Base-by-base conservation (phyloP, 2,888 invertebrate genomes). In the Orthosia cruda region DNA sequence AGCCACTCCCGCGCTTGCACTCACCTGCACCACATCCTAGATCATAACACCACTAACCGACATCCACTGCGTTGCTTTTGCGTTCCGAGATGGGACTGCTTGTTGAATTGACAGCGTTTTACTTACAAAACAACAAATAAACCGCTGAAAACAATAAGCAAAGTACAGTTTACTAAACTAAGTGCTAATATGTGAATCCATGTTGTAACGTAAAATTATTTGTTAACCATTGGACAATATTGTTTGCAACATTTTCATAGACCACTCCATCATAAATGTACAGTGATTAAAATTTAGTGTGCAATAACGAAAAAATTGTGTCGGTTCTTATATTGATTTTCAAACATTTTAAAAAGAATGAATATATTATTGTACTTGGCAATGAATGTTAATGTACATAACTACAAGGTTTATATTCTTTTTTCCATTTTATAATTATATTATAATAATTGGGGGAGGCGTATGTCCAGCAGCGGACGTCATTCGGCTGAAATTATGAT, bases 1-100 rank as follows among this genome's bases (percentile, higher is more conserved):
- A 74, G 74, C 82, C 87, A 88, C 88, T 87, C 89, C 82, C 86
- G 89, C 91, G 89, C 90, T 88, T 91, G 89, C 91, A 89, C 82
- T 82, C 86, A 71, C 80, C 69, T 85, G 89, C 91, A 89, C 81
- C 75, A 81, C 87, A 80, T 66, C 77, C 68, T 67, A 70, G 59
- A 73, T 61, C 80, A 80, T 71, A 77, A 79, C 74, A 74, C 47
- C 71, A 73, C 71, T 74, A 74, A 74, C 66, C 68, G 66, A 61
- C 68, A 67, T 73, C 40, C 71, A 63, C 66, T 49, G 45, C 61
- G 75, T 68, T 63, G 78, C 81, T 75, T 74, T 62, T 67, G 57
- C 57, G 55, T 77, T 64, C 71, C 52, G 13, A 70, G 52, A 63
- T 63, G 61, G 45, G 59, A 70, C 55, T 58, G 64, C 77, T 84